Evolutionary conservation across 2,888 invertebrate genomes (phyloP).

Genomic region (Oligia latruncula): DNA sequence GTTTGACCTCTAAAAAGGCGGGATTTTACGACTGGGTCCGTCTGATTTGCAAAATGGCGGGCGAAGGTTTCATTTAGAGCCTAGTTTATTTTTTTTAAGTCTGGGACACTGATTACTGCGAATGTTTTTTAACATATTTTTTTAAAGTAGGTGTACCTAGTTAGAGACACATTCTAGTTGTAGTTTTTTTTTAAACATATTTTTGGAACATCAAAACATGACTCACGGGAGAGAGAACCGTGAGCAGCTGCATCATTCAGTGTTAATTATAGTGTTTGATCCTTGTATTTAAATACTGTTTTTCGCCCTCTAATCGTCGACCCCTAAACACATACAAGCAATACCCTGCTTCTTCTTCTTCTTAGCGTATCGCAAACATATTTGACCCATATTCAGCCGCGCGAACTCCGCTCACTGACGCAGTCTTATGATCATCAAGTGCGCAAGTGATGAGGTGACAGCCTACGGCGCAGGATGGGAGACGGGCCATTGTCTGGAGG

Average conservation of each 20-base stretch:
- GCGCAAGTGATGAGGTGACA: not conserved
- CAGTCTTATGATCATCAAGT: not conserved
- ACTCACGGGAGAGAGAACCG: no score
- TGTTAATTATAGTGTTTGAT: conserved; percentile 1
- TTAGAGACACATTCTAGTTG: not conserved
- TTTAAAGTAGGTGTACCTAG: not conserved
- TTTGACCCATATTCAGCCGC: not conserved
- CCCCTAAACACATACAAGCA: not conserved
- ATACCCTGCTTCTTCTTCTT: not conserved
- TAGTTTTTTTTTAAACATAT: not conserved
- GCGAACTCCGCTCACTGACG: not conserved
- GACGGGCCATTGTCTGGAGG: not conserved
- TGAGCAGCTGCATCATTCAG: conserved; percentile 26
- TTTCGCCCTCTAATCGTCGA: not conserved
- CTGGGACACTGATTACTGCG: not conserved
- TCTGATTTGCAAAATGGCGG: conserved; percentile 65
- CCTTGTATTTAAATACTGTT: not conserved
- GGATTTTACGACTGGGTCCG: conserved; percentile 65
- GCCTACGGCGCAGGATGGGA: no score
- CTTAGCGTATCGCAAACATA: not conserved
- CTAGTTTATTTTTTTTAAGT: conserved; percentile 2
- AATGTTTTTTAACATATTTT: not conserved
- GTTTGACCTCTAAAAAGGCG: conserved; percentile 74
- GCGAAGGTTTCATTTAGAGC: conserved; percentile 19
- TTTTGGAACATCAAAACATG: conserved; percentile 1